Evolutionary conservation across 2,113 vertebrate genomes (phyloP), one percentile per base, ranked within the genome.

Genomic region (Planiliza haematocheilus): DNA sequence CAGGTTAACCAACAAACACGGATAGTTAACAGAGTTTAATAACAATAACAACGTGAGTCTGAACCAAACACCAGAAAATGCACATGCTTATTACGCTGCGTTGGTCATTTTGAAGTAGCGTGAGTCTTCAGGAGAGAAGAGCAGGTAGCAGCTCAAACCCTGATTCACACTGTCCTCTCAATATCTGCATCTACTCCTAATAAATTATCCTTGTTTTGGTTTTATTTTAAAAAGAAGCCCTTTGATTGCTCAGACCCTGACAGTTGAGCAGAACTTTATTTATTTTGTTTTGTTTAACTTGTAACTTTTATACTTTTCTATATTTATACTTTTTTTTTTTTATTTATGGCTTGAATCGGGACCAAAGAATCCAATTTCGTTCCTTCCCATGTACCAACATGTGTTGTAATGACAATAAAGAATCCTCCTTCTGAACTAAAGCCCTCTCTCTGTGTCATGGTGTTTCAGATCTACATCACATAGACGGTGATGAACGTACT

Each of bases 151-250:
- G 34, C 62, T 66, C 18, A 58, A 14, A 63, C 30, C 42, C 10
- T n/a, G 34, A 16, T 17, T 37, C 20, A 16, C 41, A 39, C 52
- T 38, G 4, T 18, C 21, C 10, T 62, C 24, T 39, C 10, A 50
- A 5, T 20, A 30, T 59, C 12, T 7, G 34, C 24, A 38, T 57
- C 1, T n/a, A n/a, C n/a, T 30, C 24, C 2, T 30, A 30, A 30
- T 30, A 30, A 30, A 30, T 30, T 2, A 30, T 2, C 24, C 38
- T 63, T 60, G 42, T 70, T 91, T 89, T 77, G 75, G 86, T 85
- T 85, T 64, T 46, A 64, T 17, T 75, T 34, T 79, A 66, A 81
- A 66, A 81, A 79, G 59, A 63, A 92, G 90, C 91, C 88, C 90
- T 93, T 92, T 89, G 66, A 68, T 65, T 83, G 57, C 52, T 85